Evolutionary conservation across 1,140 invertebrate species (phyloP).

Genomic region (Tribolium castaneum): DNA sequence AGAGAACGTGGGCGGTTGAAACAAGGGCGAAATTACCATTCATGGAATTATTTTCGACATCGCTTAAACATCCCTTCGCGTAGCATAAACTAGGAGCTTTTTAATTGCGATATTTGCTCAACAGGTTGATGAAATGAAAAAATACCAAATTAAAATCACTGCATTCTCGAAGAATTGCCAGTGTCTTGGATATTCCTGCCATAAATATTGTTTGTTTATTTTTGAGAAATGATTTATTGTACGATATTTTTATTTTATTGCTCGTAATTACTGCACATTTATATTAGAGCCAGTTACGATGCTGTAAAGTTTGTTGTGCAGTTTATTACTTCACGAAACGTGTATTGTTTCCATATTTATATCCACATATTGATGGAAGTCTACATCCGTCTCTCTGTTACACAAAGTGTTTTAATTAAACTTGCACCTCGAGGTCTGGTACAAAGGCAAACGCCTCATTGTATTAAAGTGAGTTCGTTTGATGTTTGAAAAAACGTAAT

Average conservation of each 20-base stretch:
- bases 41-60: constrained; percentile 15
- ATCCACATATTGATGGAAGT: neutral
- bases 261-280: no score
- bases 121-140: neutral
- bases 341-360: no score
- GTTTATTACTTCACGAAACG: no score
- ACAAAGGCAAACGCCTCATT: neutral
- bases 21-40: constrained; percentile 5
- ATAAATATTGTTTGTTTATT: no score
- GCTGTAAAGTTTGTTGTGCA: no score
- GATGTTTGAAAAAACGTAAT: neutral
- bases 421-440: neutral
- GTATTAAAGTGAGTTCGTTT: neutral
- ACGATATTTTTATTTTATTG: no score
- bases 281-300: no score
- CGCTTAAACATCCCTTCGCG: neutral
- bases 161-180: no score
- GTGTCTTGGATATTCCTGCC: no score
- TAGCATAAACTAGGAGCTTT: neutral
- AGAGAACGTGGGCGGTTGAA: constrained; percentile 4
- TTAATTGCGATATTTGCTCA: neutral
- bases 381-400: neutral
- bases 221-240: no score
- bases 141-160: no score
- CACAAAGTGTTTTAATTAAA: neutral